These are phyloP conservation scores for Machimus atricapillus DNA, from an alignment of 2,888 invertebrate genomes.

Conservation along the genomic window DNA sequence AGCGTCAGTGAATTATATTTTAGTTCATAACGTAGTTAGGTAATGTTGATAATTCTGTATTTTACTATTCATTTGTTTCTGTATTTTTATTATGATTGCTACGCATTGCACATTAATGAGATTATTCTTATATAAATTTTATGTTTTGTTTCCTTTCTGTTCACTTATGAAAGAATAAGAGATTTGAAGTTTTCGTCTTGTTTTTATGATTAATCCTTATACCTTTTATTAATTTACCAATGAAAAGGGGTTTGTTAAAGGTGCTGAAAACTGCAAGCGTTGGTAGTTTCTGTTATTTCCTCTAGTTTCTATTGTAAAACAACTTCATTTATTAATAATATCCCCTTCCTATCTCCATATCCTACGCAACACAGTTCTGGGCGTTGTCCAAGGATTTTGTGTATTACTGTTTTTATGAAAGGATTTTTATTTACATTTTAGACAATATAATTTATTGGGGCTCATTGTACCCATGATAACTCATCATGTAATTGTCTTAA, in stretches of 20 bases:
- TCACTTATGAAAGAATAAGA: background rate
- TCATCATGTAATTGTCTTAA: too few species aligned
- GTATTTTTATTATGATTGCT: conserved; percentile 19
- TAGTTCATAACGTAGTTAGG: background rate
- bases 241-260: background rate
- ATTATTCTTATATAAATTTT: conserved; percentile 17
- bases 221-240: background rate
- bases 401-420: too few species aligned
- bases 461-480: too few species aligned
- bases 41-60: conserved; percentile 14
- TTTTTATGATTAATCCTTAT: background rate
- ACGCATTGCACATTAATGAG: conserved; percentile 27
- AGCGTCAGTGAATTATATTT: background rate
- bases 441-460: too few species aligned
- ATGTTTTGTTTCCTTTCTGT: conserved; percentile 16
- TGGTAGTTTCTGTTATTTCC: background rate
- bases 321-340: background rate
- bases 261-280: background rate
- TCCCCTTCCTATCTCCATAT: background rate
- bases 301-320: background rate
- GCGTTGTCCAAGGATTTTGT: too few species aligned
- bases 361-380: background rate
- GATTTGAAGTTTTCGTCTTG: background rate
- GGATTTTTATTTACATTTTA: too few species aligned
- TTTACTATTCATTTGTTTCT: conserved; percentile 2